These are phyloP conservation scores for Narcine bancroftii DNA, from an alignment of 2,113 vertebrate species.

Conservation along the genomic window DNA sequence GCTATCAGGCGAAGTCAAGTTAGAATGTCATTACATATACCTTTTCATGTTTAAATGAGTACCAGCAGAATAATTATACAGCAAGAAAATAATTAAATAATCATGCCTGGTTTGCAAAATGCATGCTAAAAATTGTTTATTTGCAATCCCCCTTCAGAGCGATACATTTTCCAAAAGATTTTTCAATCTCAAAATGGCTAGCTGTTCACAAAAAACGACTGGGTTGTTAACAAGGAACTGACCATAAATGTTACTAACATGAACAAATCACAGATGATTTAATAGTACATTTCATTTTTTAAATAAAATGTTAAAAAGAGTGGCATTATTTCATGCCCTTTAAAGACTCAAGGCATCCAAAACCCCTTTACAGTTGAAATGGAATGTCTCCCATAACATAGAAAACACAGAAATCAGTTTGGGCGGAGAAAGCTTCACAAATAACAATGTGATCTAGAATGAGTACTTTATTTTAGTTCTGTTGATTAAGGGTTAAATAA, in stretches of 20 bases:
- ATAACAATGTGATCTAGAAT: no score
- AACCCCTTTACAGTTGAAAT: no score
- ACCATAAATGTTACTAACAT: neutral
- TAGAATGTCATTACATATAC: neutral
- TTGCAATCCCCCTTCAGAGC: neutral
- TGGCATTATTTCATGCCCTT: no score
- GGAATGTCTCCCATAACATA: no score
- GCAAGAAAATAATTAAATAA: neutral
- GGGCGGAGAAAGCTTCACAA: no score
- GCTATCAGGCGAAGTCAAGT: neutral
- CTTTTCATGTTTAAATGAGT: neutral
- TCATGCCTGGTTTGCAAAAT: neutral
- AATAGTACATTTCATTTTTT: conserved; percentile 6
- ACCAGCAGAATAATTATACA: conserved; percentile 19
- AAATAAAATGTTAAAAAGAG: no score
- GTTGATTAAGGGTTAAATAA: no score
- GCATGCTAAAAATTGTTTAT: neutral
- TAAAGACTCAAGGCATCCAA: no score
- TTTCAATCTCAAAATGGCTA: neutral
- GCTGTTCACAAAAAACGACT: neutral
- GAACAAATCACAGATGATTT: neutral
- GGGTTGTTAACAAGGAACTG: neutral
- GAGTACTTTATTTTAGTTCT: no score
- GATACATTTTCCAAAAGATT: neutral
- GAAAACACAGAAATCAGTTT: no score